Evolutionary conservation across 1,140 invertebrate genomes (phyloP), one percentile per base, ranked within the genome.

Genomic region (Drosophila cardini): DNA sequence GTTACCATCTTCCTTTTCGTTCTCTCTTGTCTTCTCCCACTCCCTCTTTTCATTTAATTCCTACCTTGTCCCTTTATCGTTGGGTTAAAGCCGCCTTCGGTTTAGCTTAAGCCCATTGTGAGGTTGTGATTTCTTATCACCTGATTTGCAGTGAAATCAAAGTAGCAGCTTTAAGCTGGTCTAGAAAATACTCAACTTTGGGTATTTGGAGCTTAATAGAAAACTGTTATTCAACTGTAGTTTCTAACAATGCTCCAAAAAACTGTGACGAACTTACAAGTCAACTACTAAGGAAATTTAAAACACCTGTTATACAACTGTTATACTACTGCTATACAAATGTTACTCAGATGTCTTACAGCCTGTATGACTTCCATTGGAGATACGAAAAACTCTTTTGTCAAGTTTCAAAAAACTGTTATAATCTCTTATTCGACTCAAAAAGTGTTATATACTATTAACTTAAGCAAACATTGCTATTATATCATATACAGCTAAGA

Each of bases 101-200:
- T 8, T 26, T 5, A 26, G 6, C 36, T 16, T 4, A 32, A 8
- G n/a, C 0, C 16, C 58, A 52, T 62, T 30, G 34, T 52, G 9
- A 18, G n/a, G 4, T 13, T 38, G 45, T 55, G 69, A 71, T 71
- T 57, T 65, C 61, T 50, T 65, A 71, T 71, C 61, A 71, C 61
- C 69, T 71, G 69, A 32, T 55, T 71, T 46, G 32, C 50, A 64
- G 8, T 7, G 34, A 16, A 40, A 64, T 40, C 50, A 64, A 56
- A 40, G 52, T n/a, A 34, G 32, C 42, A 46, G 42, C 43, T 16
- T 13, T 15, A 61, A 60, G 58, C 36, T 40, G 46, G 30, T 61
- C 42, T 38, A 2, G n/a, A 5, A 2, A 2, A 57, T 57, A 30
- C 32, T 1, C 53, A 13, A n/a, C 38, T 55, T 38, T 4, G 36